Conservation (phyloP, 2,888 invertebrate species). For the Oegoconia quadripuncta region DNA sequence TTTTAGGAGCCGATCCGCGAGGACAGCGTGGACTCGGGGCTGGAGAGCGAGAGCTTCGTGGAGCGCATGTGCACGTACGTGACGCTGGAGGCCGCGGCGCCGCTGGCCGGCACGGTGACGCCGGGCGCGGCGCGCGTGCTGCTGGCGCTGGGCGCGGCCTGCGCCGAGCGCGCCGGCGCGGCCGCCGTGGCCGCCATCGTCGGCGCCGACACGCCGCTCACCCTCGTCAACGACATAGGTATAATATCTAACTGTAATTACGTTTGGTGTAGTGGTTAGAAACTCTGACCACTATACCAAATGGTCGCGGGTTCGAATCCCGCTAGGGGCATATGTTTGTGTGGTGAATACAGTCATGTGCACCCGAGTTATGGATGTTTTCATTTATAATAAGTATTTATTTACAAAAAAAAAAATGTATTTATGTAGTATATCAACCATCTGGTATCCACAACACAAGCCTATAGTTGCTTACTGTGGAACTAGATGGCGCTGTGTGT, state of each 20-base stretch:
- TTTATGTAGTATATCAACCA: no score
- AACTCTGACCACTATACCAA: no score
- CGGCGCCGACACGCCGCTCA: constrained; percentile 40
- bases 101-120: constrained; percentile 83
- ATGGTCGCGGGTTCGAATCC: no score
- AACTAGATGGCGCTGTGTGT: no score
- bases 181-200: constrained; percentile 58
- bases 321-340: no score
- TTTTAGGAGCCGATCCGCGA: constrained; percentile 57
- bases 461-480: no score
- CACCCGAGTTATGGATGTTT: no score
- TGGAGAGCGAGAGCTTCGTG: constrained; percentile 54
- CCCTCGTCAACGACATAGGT: constrained; percentile 82
- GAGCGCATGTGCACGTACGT: constrained; percentile 82
- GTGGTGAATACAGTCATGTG: no score
- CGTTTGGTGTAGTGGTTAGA: no score
- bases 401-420: no score
- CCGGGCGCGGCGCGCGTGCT: constrained; percentile 81
- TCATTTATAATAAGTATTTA: no score
- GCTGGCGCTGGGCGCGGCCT: constrained; percentile 47
- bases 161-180: constrained; percentile 54
- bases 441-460: no score
- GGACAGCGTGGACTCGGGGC: constrained; percentile 73
- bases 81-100: constrained; percentile 82
- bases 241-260: constrained; percentile 3